phyloP scores from a whole-genome alignment of 2,797 vertebrate species.

The Acrossocheilus fasciatus region DNA sequence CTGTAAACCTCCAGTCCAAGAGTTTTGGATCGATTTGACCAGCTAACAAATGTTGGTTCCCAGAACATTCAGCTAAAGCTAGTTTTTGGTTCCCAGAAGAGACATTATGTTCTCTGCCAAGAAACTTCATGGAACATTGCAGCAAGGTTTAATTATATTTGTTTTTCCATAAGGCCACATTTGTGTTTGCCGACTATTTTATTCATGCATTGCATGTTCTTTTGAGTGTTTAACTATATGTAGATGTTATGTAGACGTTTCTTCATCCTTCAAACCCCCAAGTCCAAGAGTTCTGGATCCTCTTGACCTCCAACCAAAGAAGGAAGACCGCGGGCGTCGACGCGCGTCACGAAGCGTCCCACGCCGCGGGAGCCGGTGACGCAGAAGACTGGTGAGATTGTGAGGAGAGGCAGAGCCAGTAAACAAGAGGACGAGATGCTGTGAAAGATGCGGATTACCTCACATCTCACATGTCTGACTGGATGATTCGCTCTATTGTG shows the following conservation, averaged over 20 bases:
- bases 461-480: constrained; percentile 77
- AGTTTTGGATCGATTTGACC: no score
- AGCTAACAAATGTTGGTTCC: not conserved
- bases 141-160: not conserved
- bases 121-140: not conserved
- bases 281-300: not conserved
- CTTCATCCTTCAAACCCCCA: not conserved
- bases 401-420: constrained; percentile 17
- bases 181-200: not conserved
- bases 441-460: constrained; percentile 67
- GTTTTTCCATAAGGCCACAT: not conserved
- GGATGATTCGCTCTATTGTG: constrained; percentile 83
- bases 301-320: not conserved
- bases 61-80: not conserved
- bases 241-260: not conserved
- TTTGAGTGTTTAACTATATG: not conserved
- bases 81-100: not conserved
- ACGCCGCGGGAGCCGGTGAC: not conserved
- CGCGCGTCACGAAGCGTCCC: constrained; percentile 23
- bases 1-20: no score
- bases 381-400: constrained; percentile 43
- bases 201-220: not conserved
- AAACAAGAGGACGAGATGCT: constrained; percentile 39
- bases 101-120: not conserved
- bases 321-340: constrained; percentile 1